These are phyloP conservation scores for Conus betulinus DNA, from an alignment of 1,140 invertebrate genomes.

Conservation along the genomic window DNA sequence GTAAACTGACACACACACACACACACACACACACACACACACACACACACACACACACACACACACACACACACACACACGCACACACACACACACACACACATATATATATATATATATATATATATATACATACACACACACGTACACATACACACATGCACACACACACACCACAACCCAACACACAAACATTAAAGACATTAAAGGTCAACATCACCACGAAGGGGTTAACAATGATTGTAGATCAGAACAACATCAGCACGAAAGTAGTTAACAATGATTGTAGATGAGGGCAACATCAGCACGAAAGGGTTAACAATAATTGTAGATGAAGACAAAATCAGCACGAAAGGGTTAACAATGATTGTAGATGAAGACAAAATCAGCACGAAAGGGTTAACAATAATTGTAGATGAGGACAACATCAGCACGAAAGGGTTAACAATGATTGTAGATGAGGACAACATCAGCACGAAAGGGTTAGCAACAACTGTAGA, in stretches of 20 bases:
- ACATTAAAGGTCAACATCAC: not conserved
- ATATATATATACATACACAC: slow-evolving; percentile 21
- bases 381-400: not conserved
- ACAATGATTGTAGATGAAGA: not conserved
- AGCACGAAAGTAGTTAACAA: no score
- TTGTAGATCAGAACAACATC: no score
- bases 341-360: no score
- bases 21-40: slow-evolving; percentile 20
- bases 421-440: no score
- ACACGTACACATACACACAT: not conserved
- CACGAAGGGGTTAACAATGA: no score
- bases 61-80: not conserved
- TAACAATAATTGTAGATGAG: no score
- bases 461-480: not conserved
- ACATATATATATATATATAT: not conserved
- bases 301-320: no score
- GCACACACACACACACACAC: slow-evolving; percentile 15
- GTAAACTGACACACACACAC: not conserved
- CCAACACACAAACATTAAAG: not conserved
- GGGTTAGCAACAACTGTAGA: not conserved
- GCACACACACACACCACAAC: not conserved
- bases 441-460: no score
- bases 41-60: slow-evolving; percentile 5
- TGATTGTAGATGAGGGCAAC: no score
- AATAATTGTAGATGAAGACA: no score